Conservation (phyloP, 2,113 vertebrate genomes). For the Calypte anna region DNA sequence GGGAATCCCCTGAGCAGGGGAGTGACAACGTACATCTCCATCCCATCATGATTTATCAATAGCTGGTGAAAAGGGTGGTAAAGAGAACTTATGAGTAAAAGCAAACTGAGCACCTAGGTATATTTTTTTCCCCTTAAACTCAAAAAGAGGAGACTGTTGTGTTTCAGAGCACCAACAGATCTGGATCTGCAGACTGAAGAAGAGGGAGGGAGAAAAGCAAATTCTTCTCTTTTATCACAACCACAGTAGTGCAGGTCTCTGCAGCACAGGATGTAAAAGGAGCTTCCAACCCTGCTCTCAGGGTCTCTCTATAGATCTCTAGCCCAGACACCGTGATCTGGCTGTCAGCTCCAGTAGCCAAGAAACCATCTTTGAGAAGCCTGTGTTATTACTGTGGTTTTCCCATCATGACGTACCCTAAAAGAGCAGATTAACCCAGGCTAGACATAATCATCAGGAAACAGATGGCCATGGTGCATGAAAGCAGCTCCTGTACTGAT, state of each 20-base stretch:
- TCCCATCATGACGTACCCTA: background rate
- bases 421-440: slow-evolving; percentile 22
- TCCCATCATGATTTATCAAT: background rate
- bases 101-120: background rate
- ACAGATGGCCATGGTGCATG: slow-evolving; percentile 3
- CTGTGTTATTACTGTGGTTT: background rate
- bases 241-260: background rate
- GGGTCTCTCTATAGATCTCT: background rate
- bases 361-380: background rate
- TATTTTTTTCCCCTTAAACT: background rate
- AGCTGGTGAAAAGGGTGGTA: background rate
- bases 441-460: background rate
- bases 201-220: background rate
- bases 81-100: background rate
- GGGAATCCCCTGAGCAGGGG: background rate
- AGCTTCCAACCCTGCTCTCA: background rate
- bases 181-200: background rate
- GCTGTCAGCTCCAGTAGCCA: background rate
- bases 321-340: fast-evolving
- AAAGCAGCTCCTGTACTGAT: background rate
- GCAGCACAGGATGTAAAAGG: background rate
- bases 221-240: background rate
- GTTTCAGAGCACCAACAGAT: background rate
- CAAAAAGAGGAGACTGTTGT: background rate
- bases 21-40: background rate